Conservation (phyloP, 2,797 vertebrate genomes). For the Notolabrus celidotus region DNA sequence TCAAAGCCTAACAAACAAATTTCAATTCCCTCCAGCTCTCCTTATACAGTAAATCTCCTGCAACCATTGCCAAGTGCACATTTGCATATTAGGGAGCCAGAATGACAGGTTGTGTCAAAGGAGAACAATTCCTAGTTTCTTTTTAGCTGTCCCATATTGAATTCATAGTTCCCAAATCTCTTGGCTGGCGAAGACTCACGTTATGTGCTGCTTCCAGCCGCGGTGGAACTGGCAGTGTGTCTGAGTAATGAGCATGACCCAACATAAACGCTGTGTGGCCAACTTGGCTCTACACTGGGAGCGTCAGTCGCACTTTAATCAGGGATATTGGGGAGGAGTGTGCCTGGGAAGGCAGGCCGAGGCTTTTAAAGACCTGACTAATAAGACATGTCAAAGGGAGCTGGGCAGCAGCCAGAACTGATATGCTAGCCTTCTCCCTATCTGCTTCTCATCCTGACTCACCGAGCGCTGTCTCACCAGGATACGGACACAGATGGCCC, state of each 20-base stretch:
- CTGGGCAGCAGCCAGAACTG: constrained; percentile 74
- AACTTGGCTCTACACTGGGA: constrained; percentile 76
- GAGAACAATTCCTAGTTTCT: constrained; percentile 68
- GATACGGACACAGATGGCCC: constrained; percentile 63
- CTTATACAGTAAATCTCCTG: constrained; percentile 62
- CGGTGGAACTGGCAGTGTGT: constrained; percentile 57
- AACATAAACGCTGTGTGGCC: constrained; percentile 81
- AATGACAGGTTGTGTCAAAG: constrained; percentile 63
- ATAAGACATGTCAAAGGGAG: constrained; percentile 82
- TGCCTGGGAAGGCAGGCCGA: constrained; percentile 70
- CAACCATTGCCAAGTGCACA: constrained; percentile 29
- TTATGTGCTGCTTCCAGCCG: constrained; percentile 58
- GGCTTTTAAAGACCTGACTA: constrained; percentile 83
- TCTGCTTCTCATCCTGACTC: constrained; percentile 57
- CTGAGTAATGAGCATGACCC: constrained; percentile 83
- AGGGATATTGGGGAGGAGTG: constrained; percentile 82
- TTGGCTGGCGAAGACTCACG: constrained; percentile 52
- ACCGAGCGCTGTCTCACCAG: constrained; percentile 23
- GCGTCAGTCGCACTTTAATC: constrained; percentile 82
- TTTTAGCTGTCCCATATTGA: constrained; percentile 60
- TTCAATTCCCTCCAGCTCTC: constrained; percentile 36
- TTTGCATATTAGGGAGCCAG: constrained; percentile 55
- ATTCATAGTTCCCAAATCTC: constrained; percentile 69
- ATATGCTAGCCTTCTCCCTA: constrained; percentile 63
- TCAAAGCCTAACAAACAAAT: constrained; percentile 59